These are phyloP conservation scores for Rhabdornis inornatus DNA, from an alignment of 2,113 vertebrate genomes.

Conservation along the genomic window DNA sequence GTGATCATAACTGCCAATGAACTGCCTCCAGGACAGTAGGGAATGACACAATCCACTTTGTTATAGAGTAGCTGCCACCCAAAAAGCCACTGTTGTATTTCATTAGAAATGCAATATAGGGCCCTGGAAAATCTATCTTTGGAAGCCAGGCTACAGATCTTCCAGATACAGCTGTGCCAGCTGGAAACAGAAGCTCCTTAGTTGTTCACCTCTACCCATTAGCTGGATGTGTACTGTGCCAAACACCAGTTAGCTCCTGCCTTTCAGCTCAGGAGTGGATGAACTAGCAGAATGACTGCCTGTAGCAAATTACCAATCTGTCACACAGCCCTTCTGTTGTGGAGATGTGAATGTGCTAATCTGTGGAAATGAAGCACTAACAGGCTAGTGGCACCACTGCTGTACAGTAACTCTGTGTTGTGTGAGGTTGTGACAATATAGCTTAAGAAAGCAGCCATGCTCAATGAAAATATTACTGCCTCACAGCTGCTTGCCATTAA, in stretches of 20 bases:
- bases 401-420: neutral
- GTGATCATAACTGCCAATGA: accelerated
- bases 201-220: neutral
- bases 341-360: neutral
- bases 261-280: neutral
- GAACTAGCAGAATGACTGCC: neutral
- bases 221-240: neutral
- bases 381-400: neutral
- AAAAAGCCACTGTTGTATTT: neutral
- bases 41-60: neutral
- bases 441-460: neutral
- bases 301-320: neutral
- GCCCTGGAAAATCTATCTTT: neutral
- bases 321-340: neutral
- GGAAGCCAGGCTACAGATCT: neutral
- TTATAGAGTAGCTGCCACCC: neutral
- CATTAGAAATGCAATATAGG: neutral
- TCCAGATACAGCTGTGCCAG: neutral
- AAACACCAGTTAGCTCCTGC: neutral
- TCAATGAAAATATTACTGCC: neutral
- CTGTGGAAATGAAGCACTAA: neutral
- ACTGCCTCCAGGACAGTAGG: neutral
- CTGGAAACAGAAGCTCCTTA: neutral
- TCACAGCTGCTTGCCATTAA: neutral
- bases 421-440: neutral